Base-by-base conservation (phyloP, 2,888 invertebrate species). In the Drosophila infuscata region DNA sequence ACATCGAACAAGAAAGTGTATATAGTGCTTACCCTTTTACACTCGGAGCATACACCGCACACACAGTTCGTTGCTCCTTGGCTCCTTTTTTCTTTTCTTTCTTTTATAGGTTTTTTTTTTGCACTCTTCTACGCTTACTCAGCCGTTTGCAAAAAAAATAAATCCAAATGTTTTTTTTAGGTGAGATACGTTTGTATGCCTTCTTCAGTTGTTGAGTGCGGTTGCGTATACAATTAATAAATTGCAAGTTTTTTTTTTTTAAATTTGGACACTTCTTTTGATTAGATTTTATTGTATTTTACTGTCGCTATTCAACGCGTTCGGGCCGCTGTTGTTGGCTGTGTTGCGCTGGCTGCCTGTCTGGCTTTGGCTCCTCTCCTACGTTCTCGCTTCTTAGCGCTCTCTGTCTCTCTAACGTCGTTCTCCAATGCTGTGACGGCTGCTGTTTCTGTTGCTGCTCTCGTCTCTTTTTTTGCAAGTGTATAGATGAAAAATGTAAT, bases 61-160 rank as follows among this genome's bases (percentile, higher is more conserved):
- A 82, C 83, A 88, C 88, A 85, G 89, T 89, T 89, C 89, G 89
- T 85, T 89, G 85, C 85, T 85, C 89, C 89, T 89, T 84, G 80
- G 88, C 80, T 88, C 82, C 82, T 87, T 87, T 87, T 76, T 65
- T 87, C 84, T 83, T 85, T 76, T 65, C 70, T 80, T 79, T 67
- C 66, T 81, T 80, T 70, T 81, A 56, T 81, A 78, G 62, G 79
- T 63, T 46, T 46, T 70, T 64, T 70, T 81, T 79, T 79, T 88
- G 83, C 88, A 83, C 83, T 83, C 85, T 83, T 87, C 74, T 76
- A 82, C 70, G 87, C 88, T 83, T 83, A 86, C 81, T 88, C 87
- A 83, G 83, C 76, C 82, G 82, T 69, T 78, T 74, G 82, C 82
- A 70, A 81, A 79, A 79, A 75, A 79, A 70, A 63, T 65, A 54